Percentiles rank a stretch among this genome's conserved stretches.
These are phyloP conservation scores for Blennius ocellaris DNA, from an alignment of 2,113 vertebrate species.

Conservation along the genomic window DNA sequence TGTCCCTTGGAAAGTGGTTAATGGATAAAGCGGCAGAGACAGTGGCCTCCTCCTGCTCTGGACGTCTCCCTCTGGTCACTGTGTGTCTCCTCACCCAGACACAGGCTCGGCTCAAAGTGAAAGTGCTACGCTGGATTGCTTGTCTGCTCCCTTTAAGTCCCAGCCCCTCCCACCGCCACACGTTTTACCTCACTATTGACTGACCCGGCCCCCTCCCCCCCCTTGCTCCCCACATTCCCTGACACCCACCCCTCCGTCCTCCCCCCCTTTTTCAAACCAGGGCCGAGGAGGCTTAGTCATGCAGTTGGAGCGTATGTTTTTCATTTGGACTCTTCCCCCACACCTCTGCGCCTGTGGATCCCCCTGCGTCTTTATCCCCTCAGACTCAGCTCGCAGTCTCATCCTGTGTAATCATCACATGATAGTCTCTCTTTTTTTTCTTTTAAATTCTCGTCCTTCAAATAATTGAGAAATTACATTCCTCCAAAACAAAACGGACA, in stretches of 20 bases:
- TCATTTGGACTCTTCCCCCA: slow-evolving; percentile 74
- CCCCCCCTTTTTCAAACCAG: slow-evolving; percentile 49
- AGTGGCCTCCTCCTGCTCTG: slow-evolving; percentile 46
- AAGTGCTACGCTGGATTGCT: slow-evolving; percentile 72
- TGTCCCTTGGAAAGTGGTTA: slow-evolving; percentile 53
- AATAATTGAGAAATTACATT: slow-evolving; percentile 40
- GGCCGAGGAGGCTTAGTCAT: slow-evolving; percentile 77
- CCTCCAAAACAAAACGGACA: background rate
- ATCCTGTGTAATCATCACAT: slow-evolving; percentile 60
- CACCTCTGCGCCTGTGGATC: slow-evolving; percentile 61
- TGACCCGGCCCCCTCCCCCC: slow-evolving; percentile 66
- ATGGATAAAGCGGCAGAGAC: slow-evolving; percentile 61
- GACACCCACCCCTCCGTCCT: slow-evolving; percentile 51
- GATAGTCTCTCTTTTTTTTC: slow-evolving; percentile 3
- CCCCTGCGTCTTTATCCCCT: slow-evolving; percentile 27
- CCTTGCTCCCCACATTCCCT: slow-evolving; percentile 64
- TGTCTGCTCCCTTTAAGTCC: slow-evolving; percentile 74
- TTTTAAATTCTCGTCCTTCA: background rate
- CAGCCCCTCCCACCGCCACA: slow-evolving; percentile 77
- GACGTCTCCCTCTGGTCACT: slow-evolving; percentile 57
- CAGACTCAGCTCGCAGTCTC: slow-evolving; percentile 43
- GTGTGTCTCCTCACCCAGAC: slow-evolving; percentile 59
- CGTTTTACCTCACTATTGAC: slow-evolving; percentile 78
- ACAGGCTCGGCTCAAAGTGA: slow-evolving; percentile 75
- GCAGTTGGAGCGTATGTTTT: slow-evolving; percentile 79